These are phyloP conservation scores for Numenius arquata DNA, from an alignment of 2,113 vertebrate species.

Conservation along the genomic window DNA sequence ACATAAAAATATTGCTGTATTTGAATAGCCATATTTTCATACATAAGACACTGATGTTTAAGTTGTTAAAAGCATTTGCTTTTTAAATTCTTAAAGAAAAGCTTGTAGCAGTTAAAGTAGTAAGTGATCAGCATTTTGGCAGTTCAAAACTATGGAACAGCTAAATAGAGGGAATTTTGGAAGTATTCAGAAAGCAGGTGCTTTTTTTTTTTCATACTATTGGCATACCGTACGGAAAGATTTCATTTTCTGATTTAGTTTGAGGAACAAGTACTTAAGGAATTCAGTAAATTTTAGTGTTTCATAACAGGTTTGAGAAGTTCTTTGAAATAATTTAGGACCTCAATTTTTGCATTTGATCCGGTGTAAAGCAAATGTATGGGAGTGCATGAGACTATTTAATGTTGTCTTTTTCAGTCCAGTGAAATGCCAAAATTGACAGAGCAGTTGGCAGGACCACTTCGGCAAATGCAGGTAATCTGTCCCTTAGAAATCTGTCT, in stretches of 20 bases:
- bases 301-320: neutral
- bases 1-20: neutral
- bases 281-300: neutral
- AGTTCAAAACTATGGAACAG: neutral
- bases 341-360: neutral
- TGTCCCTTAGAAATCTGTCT: neutral
- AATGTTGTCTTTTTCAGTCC: constrained; percentile 76
- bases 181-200: neutral
- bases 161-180: neutral
- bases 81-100: neutral
- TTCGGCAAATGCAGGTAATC: constrained; percentile 96
- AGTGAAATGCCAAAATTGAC: constrained; percentile 97
- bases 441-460: constrained; percentile 91
- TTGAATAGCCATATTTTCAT: neutral
- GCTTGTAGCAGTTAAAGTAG: neutral
- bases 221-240: neutral
- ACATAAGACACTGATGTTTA: neutral
- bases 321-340: neutral
- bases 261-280: neutral
- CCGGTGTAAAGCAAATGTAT: neutral
- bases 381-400: neutral
- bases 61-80: neutral
- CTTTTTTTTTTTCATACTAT: neutral
- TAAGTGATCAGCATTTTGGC: neutral
- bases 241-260: neutral